Evolutionary conservation across 2,797 vertebrate genomes (phyloP).

Genomic region (Astyanax mexicanus): DNA sequence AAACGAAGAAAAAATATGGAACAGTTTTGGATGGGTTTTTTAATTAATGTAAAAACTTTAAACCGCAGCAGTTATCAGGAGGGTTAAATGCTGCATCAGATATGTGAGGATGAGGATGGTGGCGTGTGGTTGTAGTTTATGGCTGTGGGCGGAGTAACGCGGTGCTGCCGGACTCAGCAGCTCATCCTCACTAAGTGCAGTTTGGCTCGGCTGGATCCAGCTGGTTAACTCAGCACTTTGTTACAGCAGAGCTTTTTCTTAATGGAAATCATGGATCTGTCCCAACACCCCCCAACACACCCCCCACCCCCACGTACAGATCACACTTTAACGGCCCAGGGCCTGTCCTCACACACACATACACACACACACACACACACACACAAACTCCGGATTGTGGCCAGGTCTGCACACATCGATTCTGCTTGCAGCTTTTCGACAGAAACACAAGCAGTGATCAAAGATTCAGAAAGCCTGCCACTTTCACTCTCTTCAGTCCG

Average conservation of each 20-base stretch:
- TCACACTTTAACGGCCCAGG: neutral
- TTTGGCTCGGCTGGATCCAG: constrained; percentile 25
- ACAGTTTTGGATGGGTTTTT: too few species aligned
- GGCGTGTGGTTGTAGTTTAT: constrained; percentile 18
- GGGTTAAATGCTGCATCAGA: neutral
- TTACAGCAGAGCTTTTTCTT: constrained; percentile 71
- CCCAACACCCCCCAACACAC: constrained; percentile 59
- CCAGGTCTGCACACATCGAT: neutral
- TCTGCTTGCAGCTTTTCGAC: neutral
- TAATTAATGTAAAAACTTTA: too few species aligned
- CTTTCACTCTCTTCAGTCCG: neutral
- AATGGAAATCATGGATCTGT: constrained; percentile 79
- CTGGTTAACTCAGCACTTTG: constrained; percentile 79
- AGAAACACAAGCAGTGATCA: constrained; percentile 1
- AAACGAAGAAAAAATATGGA: too few species aligned
- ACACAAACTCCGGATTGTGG: neutral
- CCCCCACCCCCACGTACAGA: neutral
- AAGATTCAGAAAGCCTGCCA: constrained; percentile 4
- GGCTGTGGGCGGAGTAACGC: constrained; percentile 16
- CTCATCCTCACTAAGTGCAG: constrained; percentile 61
- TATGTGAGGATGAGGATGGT: neutral
- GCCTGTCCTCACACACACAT: neutral
- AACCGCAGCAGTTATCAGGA: too few species aligned
- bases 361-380: constrained; percentile 1
- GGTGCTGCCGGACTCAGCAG: constrained; percentile 41